Conservation (phyloP, 1,140 invertebrate genomes). For the Steinernema khuongi region DNA sequence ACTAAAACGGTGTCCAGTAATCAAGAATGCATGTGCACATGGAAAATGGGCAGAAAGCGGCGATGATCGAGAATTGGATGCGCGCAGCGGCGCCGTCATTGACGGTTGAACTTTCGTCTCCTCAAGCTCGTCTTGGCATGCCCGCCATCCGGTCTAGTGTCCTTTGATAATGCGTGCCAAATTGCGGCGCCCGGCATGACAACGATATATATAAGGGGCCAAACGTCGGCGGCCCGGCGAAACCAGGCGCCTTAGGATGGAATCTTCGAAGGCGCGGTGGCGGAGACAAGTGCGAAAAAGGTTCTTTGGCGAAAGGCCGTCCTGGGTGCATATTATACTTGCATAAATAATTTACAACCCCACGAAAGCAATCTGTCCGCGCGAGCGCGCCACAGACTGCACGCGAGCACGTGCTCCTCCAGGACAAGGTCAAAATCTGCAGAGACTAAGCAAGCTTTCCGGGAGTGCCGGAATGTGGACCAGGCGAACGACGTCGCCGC, state of each 20-base stretch:
- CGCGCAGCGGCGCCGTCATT: background rate
- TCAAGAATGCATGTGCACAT: constrained; percentile 8
- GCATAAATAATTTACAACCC: constrained; percentile 1
- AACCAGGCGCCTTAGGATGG: background rate
- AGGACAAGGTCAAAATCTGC: background rate
- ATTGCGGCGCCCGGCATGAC: background rate
- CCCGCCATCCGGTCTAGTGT: background rate
- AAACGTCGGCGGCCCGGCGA: background rate
- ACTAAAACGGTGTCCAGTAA: background rate
- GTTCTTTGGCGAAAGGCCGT: background rate
- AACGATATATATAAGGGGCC: background rate
- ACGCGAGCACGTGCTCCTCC: background rate
- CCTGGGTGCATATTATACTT: constrained; percentile 17
- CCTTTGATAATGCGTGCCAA: constrained; percentile 12
- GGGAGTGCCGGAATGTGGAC: background rate
- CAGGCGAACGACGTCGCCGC: background rate
- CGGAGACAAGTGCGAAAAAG: background rate
- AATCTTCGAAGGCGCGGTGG: background rate
- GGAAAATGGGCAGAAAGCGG: background rate
- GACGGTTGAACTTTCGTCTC: background rate
- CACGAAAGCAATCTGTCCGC: background rate
- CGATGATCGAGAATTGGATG: background rate
- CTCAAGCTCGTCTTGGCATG: background rate
- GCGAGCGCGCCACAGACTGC: background rate
- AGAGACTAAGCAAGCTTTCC: background rate